phyloP scores from a whole-genome alignment of 2,797 vertebrate species.

The Petrocephalus sullivani region DNA sequence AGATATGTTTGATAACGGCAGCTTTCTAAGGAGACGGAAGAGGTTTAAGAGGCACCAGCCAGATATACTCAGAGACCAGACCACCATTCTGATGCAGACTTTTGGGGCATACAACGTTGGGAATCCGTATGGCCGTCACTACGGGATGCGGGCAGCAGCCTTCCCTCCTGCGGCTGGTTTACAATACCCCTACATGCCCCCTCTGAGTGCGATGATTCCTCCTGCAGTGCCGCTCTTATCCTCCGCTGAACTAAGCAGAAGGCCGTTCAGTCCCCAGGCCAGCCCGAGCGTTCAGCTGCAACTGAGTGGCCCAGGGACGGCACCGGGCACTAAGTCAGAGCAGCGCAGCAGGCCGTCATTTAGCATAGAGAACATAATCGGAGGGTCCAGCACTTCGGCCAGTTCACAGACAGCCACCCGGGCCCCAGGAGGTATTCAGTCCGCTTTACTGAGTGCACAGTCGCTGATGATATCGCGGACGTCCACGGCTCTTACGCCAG shows the following conservation, averaged over 20 bases:
- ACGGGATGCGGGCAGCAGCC: conserved; percentile 79
- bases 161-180: conserved; percentile 72
- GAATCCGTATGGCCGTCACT: conserved; percentile 84
- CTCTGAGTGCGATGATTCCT: conserved; percentile 84
- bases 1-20: conserved; percentile 95
- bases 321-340: conserved; percentile 86
- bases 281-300: conserved; percentile 85
- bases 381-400: conserved; percentile 66
- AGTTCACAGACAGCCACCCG: conserved; percentile 80
- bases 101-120: conserved; percentile 92
- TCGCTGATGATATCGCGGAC: conserved; percentile 79
- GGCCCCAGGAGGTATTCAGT: conserved; percentile 85
- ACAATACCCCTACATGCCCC: conserved; percentile 89
- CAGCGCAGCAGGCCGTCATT: conserved; percentile 85
- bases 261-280: conserved; percentile 83
- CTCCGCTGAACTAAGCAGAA: conserved; percentile 86
- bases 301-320: conserved; percentile 78
- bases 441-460: conserved; percentile 83
- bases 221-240: conserved; percentile 86
- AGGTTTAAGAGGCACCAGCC: conserved; percentile 89
- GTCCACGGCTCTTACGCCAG: conserved; percentile 78
- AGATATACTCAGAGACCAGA: conserved; percentile 90
- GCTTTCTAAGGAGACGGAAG: conserved; percentile 82
- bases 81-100: conserved; percentile 96
- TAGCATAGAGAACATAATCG: conserved; percentile 97